Base-by-base conservation (phyloP, 1,140 invertebrate genomes). In the Conus ventricosus region DNA sequence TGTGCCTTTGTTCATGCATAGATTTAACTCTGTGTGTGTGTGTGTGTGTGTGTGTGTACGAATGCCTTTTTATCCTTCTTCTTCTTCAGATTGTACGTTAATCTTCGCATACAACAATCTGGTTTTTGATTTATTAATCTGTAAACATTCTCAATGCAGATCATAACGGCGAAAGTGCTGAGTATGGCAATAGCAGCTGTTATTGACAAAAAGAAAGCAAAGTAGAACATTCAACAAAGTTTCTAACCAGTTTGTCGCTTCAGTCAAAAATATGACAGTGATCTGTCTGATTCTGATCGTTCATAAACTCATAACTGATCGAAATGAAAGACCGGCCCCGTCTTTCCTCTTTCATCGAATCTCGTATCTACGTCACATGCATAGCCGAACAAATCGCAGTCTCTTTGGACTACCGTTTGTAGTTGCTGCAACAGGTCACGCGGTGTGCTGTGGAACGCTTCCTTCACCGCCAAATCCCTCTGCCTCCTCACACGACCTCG, bases 351-450 rank as follows among this genome's bases (percentile, higher is more conserved):
- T 13, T 51, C n/a, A 0, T 80, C 39, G 27, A 39, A 80, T 25
- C 27, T 39, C 20, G 23, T 20, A 8, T 80, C 78, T 5, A 80
- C 78, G 78, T 27, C n/a, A 39, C 78, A 80, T 8, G 27, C 25
- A 53, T 80, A 80, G 27, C 51, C 78, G 78, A 80, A 80, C 27
- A 80, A 53, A 80, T 80, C 25, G 20, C 78, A 80, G 78, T 80
- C 78, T 80, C 15, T 27, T 20, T 80, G 78, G 8, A 80, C 78
- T 15, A 53, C 27, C 78, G 8, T 20, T 53, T 51, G 78, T 13
- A 80, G 78, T n/a, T 53, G 78, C 8, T 39, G 3, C 78, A 80
- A n/a, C 78, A 80, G 78, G 11, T 11, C 10, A 7, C 78, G 8
- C 5, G 78, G 78, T 8, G 51, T 10, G 27, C 27, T 51, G 51